Evolutionary conservation across 2,797 vertebrate genomes (phyloP), one percentile per base, ranked within the genome.

Genomic region (Florisuga fusca): DNA sequence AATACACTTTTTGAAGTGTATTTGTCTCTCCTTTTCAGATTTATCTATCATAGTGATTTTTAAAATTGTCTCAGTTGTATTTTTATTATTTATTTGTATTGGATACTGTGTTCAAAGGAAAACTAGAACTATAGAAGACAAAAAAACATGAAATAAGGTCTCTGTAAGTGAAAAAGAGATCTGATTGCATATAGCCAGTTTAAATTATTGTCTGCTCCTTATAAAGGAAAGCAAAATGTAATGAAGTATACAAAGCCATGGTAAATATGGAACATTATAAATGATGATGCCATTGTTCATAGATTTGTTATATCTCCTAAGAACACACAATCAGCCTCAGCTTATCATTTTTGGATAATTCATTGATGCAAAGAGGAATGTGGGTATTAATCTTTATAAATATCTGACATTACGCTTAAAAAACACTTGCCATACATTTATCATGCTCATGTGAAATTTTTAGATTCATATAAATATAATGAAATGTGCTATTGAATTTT

Each of bases 351-450:
- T 82, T 55, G 33, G 46, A n/a, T 87, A 89, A 59, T 64, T 88
- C 89, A 89, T 96, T 79, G 93, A 69, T 84, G 53, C 75, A 68
- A 78, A 46, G 41, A 84, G 69, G 61, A 84, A 79, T 55, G 51
- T 76, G 29, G 21, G 6, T 91, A 89, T 95, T 92, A 91, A 91
- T 94, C 71, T 89, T 94, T 89, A 72, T 81, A 84, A 82, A 33
- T 21, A 16, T n/a, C n/a, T 73, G 66, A 64, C 29, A 54, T 41
- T 22, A 72, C 54, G 45, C 81, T 89, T 62, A 63, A 90, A 84
- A 53, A 58, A 62, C 21, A 36, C 36, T 36, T 80, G 69, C n/a
- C 53, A 62, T 73, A 43, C 46, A 43, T 90, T 93, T 88, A 51
- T 90, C 68, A 69, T 38, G 29, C 66, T 38, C 23, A 15, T 85